phyloP scores from a whole-genome alignment of 2,888 invertebrate genomes.

The Protodeltote pygarga region DNA sequence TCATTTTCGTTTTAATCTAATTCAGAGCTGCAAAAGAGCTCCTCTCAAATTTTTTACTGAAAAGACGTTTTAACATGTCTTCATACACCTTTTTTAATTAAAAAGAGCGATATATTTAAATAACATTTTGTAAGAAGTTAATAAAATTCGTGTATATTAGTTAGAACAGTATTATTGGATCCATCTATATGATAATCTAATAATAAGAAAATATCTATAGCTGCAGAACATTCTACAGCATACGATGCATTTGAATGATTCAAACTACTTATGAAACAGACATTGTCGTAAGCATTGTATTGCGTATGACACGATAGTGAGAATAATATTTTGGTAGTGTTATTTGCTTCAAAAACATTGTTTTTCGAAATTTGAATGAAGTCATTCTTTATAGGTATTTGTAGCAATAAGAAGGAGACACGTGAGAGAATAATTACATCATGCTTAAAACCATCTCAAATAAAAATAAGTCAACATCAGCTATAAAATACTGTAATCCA shows the following conservation, averaged over 20 bases:
- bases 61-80: constrained; percentile 4
- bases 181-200: constrained; percentile 72
- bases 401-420: too few relatives aligned
- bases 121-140: constrained; percentile 3
- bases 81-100: constrained; percentile 7
- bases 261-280: constrained; percentile 8
- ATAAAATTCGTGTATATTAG: constrained; percentile 1
- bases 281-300: background rate
- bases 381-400: too few relatives aligned
- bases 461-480: too few relatives aligned
- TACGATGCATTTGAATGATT: constrained; percentile 57
- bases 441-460: too few relatives aligned
- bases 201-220: constrained; percentile 70
- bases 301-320: background rate
- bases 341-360: too few relatives aligned
- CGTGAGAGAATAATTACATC: too few relatives aligned
- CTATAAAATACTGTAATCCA: too few relatives aligned
- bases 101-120: constrained; percentile 1
- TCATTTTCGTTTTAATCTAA: background rate
- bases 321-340: too few relatives aligned
- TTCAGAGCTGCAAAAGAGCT: background rate
- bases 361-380: too few relatives aligned
- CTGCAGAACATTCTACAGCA: constrained; percentile 64
- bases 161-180: constrained; percentile 16
- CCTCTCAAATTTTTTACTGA: background rate